Percentiles rank a stretch among this genome's conserved stretches.
Evolutionary conservation across 2,888 invertebrate species (phyloP).

Genomic region (Scaptomyza tumidula): DNA sequence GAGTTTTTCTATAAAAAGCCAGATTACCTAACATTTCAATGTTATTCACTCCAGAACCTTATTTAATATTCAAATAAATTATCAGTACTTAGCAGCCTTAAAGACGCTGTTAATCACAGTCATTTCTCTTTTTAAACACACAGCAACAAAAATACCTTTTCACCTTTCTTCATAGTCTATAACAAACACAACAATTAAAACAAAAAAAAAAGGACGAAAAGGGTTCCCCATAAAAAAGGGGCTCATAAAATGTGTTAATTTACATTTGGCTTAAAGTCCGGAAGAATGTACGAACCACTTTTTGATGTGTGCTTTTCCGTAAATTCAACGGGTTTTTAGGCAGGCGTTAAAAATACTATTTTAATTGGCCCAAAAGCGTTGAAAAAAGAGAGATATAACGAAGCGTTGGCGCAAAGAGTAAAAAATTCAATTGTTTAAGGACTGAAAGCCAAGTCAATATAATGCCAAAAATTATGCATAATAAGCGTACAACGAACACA

Average conservation of each 20-base stretch:
- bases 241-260: slow-evolving; percentile 14
- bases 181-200: background rate
- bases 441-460: slow-evolving; percentile 46
- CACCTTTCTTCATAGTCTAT: background rate
- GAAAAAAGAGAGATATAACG: background rate
- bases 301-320: slow-evolving; percentile 1
- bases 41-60: background rate
- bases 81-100: slow-evolving; percentile 1
- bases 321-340: slow-evolving; percentile 10
- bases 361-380: slow-evolving; percentile 38
- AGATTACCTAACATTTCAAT: too few relatives aligned
- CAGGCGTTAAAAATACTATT: slow-evolving; percentile 21
- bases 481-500: slow-evolving; percentile 21
- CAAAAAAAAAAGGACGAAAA: slow-evolving; percentile 1
- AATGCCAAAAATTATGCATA: slow-evolving; percentile 55
- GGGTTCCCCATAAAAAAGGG: background rate
- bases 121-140: background rate
- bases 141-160: background rate
- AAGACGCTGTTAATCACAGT: background rate
- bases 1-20: background rate
- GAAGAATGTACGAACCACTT: background rate
- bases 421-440: slow-evolving; percentile 28
- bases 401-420: background rate
- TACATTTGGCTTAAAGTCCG: background rate
- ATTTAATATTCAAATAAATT: slow-evolving; percentile 15